phyloP scores from a whole-genome alignment of 2,888 invertebrate species.

The Germaria angustata region DNA sequence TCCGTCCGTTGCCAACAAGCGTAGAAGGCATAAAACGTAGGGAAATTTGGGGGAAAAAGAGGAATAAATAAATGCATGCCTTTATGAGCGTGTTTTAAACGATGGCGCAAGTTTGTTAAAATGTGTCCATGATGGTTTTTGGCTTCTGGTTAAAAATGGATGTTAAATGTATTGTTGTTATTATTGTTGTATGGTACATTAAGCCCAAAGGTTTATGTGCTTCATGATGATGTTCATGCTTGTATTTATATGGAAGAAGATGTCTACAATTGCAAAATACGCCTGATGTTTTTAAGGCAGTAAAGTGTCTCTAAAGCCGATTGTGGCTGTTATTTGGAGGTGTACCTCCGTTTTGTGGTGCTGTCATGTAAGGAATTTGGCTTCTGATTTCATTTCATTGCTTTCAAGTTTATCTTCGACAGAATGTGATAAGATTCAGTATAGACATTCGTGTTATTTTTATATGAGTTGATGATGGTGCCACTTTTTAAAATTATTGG shows the following conservation, averaged over 20 bases:
- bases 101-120: conserved; percentile 20
- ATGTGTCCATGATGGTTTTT: conserved; percentile 33
- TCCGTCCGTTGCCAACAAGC: neutral
- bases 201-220: conserved; percentile 29
- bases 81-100: conserved; percentile 28
- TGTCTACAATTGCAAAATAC: neutral
- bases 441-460: conserved; percentile 13
- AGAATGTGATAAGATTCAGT: conserved; percentile 52
- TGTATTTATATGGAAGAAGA: neutral
- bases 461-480: conserved; percentile 2
- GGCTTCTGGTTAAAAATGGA: conserved; percentile 52
- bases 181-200: neutral
- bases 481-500: conserved; percentile 15
- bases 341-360: conserved; percentile 37
- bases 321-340: conserved; percentile 20
- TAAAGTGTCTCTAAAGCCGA: conserved; percentile 32
- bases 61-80: conserved; percentile 7
- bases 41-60: neutral
- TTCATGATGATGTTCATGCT: neutral
- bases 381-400: conserved; percentile 57
- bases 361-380: conserved; percentile 61
- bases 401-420: conserved; percentile 52
- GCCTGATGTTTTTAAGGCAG: conserved; percentile 7
- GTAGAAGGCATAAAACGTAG: neutral
- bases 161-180: conserved; percentile 25